phyloP scores from a whole-genome alignment of 53 echinoderm and acorn worm species.

The Antedon mediterranea region DNA sequence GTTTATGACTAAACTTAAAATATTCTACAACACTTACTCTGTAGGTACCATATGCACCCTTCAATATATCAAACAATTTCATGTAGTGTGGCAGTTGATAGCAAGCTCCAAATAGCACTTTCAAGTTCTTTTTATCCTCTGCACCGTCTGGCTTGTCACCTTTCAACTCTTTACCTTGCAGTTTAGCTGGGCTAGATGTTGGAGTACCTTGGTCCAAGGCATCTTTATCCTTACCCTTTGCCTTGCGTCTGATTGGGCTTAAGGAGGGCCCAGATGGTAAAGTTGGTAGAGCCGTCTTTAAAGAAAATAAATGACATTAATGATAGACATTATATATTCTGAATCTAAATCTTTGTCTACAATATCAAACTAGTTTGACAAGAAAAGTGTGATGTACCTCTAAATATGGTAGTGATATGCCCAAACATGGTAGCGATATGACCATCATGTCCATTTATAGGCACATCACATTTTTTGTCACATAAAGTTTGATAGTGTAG shows the following conservation, averaged over 20 bases:
- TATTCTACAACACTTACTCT: constrained; percentile 23
- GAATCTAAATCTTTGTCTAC: no score
- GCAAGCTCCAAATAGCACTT: constrained; percentile 72
- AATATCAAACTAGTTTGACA: no score
- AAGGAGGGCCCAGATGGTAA: constrained; percentile 74
- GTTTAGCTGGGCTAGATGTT: constrained; percentile 23
- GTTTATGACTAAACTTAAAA: no score
- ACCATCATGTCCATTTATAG: no score
- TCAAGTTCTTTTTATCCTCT: constrained; percentile 81
- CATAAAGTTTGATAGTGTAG: no score
- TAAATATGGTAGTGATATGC: no score
- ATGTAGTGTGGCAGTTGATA: constrained; percentile 91
- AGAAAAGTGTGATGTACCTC: no score
- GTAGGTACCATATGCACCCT: constrained; percentile 60
- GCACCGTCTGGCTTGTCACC: constrained; percentile 50
- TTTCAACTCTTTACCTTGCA: constrained; percentile 23
- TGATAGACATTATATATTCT: no score
- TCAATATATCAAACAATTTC: constrained; percentile 72
- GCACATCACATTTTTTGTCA: no score
- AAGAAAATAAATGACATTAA: background rate
- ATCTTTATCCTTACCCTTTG: constrained; percentile 60
- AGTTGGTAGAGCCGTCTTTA: constrained; percentile 74
- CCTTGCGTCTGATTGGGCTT: constrained; percentile 84
- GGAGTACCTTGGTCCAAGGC: constrained; percentile 15
- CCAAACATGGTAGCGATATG: no score